Conservation (phyloP, 2,797 vertebrate species). For the Helarctos malayanus region DNA sequence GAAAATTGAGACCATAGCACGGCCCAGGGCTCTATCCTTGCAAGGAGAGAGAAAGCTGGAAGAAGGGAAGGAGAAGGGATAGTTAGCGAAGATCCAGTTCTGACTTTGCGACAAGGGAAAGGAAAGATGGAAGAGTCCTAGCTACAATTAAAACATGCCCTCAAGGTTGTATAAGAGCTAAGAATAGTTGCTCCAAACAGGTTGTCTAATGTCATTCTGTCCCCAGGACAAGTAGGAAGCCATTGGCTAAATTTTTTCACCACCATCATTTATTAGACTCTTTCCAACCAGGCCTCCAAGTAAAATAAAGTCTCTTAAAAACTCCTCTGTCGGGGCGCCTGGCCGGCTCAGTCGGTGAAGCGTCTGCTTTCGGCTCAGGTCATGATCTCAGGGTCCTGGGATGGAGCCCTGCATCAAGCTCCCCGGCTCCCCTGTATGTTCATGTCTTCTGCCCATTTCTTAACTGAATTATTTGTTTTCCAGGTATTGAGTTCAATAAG, state of each 20-base stretch:
- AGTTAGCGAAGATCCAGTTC: neutral
- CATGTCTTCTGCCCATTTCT: neutral
- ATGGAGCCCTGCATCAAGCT: neutral
- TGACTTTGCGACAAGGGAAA: neutral
- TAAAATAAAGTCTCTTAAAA: neutral
- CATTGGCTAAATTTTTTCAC: neutral
- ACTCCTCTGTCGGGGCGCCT: too few relatives aligned
- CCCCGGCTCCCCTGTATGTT: neutral
- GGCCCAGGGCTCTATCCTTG: neutral
- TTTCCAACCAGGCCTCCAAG: neutral
- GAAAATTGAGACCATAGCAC: neutral
- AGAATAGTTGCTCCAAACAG: conserved; percentile 1
- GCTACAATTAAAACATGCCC: neutral
- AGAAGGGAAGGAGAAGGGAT: neutral
- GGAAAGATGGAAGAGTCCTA: neutral
- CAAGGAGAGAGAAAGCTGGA: neutral
- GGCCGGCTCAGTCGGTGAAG: neutral
- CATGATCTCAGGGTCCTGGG: neutral
- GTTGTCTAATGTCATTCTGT: neutral
- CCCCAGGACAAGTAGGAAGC: neutral
- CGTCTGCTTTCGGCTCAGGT: neutral
- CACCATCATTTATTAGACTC: neutral
- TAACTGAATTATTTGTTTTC: neutral
- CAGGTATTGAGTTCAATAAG: neutral
- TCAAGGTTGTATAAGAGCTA: neutral